phyloP scores from a whole-genome alignment of 2,888 invertebrate genomes.

The Dasysyrphus tricinctus region DNA sequence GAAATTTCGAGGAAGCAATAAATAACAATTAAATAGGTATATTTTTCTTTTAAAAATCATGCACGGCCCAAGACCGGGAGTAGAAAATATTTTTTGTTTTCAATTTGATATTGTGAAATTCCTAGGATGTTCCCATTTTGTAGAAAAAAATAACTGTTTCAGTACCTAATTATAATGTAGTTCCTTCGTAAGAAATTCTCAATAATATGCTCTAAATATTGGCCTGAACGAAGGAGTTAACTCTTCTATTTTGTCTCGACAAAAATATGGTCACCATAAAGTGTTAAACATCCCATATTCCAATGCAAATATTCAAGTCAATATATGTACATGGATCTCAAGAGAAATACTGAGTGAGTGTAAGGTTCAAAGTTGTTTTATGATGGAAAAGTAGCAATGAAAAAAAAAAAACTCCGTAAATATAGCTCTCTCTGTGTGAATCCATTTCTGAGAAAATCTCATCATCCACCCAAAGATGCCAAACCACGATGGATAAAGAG shows the following conservation, averaged over 20 bases:
- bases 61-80: too few species aligned
- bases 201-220: too few species aligned
- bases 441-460: conserved; percentile 18
- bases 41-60: too few species aligned
- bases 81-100: too few species aligned
- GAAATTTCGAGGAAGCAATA: too few species aligned
- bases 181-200: too few species aligned
- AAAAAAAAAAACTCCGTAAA: not conserved
- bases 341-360: conserved; percentile 12
- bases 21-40: too few species aligned
- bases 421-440: not conserved
- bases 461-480: conserved; percentile 3
- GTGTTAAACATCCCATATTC: conserved; percentile 12
- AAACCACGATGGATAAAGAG: not conserved
- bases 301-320: conserved; percentile 37
- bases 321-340: conserved; percentile 9
- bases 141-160: too few species aligned
- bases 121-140: too few species aligned
- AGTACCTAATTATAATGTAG: too few species aligned
- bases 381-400: conserved; percentile 15
- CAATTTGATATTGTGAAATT: too few species aligned
- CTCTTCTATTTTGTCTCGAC: not conserved
- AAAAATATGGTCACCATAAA: conserved; percentile 13
- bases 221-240: too few species aligned
- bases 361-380: conserved; percentile 27